phyloP scores from a whole-genome alignment of 30 jellyfish, hydroid and myxozoan species.

The Aurelia aurita region DNA sequence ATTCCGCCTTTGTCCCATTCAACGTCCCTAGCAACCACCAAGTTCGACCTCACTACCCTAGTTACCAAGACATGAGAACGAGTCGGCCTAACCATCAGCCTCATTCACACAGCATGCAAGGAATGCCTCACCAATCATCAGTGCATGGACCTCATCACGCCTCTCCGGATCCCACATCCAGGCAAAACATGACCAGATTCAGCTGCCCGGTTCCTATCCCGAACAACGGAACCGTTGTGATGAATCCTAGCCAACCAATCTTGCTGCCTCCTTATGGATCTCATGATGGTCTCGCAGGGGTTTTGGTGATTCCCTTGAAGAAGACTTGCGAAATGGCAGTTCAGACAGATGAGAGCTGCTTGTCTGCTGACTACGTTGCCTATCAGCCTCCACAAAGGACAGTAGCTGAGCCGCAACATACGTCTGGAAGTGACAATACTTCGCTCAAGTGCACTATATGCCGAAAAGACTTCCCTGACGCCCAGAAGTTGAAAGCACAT shows the following conservation, averaged over 20 bases:
- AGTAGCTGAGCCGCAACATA: neutral
- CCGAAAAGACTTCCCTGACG: conserved; percentile 61
- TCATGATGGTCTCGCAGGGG: conserved; percentile 74
- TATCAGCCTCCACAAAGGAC: conserved; percentile 45
- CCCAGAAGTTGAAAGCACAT: conserved; percentile 54
- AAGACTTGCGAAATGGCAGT: conserved; percentile 67
- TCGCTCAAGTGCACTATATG: conserved; percentile 64
- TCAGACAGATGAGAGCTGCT: conserved; percentile 87
- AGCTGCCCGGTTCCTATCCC: conserved; percentile 68
- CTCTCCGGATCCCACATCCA: conserved; percentile 14
- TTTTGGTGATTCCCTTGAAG: conserved; percentile 82
- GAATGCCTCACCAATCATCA: neutral
- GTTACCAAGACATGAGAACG: conserved; percentile 54
- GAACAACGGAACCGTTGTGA: conserved; percentile 57
- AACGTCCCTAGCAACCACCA: conserved; percentile 22
- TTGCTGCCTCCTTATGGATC: conserved; percentile 57
- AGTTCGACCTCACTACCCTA: conserved; percentile 42
- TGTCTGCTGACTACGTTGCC: conserved; percentile 43
- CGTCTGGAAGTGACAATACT: neutral
- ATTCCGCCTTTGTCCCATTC: conserved; percentile 54
- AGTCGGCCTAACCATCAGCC: conserved; percentile 13
- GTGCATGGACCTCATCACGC: conserved; percentile 16
- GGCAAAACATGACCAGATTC: conserved; percentile 10
- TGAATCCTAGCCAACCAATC: conserved; percentile 66
- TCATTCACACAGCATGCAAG: neutral